These are phyloP conservation scores for Macaria notata DNA, from an alignment of 2,888 invertebrate species.

Conservation along the genomic window DNA sequence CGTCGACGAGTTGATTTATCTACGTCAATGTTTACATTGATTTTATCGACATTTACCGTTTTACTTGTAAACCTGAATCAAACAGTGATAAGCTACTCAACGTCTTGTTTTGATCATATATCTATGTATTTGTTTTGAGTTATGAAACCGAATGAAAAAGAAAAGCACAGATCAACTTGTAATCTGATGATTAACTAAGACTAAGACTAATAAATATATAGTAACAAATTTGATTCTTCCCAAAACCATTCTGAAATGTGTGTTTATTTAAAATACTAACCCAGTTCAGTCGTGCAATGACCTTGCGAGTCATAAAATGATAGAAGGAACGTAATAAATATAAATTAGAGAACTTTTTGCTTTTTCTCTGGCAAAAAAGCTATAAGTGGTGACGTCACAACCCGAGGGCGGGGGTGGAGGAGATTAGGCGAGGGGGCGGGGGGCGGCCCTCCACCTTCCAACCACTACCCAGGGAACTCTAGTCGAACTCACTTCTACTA, in stretches of 20 bases:
- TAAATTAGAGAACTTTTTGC: conserved; percentile 55
- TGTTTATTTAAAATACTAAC: neutral
- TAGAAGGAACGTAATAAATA: conserved; percentile 51
- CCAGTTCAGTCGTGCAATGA: conserved; percentile 43
- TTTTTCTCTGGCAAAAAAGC: conserved; percentile 71
- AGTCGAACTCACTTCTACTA: conserved; percentile 36
- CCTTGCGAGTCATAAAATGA: conserved; percentile 42
- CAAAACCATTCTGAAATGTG: too few relatives aligned
- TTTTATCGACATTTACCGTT: neutral
- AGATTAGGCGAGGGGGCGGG: conserved; percentile 68
- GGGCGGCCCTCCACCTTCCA: conserved; percentile 47
- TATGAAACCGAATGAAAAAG: too few relatives aligned
- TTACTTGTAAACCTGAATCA: too few relatives aligned
- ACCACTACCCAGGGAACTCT: conserved; percentile 50
- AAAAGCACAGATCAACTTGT: too few relatives aligned
- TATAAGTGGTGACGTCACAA: conserved; percentile 76
- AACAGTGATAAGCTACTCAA: too few relatives aligned
- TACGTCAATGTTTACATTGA: conserved; percentile 12
- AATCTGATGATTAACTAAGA: too few relatives aligned
- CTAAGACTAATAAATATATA: too few relatives aligned
- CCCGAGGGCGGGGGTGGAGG: conserved; percentile 63
- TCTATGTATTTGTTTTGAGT: too few relatives aligned
- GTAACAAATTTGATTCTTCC: too few relatives aligned
- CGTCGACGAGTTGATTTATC: conserved; percentile 18
- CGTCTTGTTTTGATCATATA: too few relatives aligned